Conservation (phyloP, 2,888 invertebrate species). For the Aleiodes leptofemur region DNA sequence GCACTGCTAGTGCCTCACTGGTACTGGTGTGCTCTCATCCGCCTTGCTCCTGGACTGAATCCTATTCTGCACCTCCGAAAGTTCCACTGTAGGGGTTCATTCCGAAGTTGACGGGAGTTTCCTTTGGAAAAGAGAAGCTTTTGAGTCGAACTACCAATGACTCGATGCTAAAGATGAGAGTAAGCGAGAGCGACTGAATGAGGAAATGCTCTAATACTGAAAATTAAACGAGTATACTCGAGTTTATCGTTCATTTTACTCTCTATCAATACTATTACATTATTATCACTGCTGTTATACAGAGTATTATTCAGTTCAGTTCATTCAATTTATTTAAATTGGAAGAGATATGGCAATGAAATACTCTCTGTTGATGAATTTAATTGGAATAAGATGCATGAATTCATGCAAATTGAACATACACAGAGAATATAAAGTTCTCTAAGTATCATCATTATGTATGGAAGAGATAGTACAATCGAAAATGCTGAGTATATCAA, state of each 20-base stretch:
- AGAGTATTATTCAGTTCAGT: background rate
- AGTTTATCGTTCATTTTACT: conserved; percentile 17
- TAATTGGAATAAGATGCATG: conserved; percentile 4
- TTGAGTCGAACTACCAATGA: conserved; percentile 10
- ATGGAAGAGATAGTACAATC: background rate
- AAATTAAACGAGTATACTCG: conserved; percentile 8
- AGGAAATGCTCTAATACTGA: background rate
- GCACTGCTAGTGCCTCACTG: conserved; percentile 27
- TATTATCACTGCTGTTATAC: background rate
- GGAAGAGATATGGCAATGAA: background rate
- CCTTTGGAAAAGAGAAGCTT: conserved; percentile 30
- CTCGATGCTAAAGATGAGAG: conserved; percentile 10
- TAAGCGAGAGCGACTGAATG: background rate
- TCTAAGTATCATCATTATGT: background rate
- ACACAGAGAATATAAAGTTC: conserved; percentile 3
- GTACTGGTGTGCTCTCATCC: conserved; percentile 8
- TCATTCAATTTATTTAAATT: conserved; percentile 11
- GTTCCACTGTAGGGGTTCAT: conserved; percentile 25
- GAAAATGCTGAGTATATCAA: conserved; percentile 10
- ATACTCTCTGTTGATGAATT: conserved; percentile 9
- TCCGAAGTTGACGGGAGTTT: conserved; percentile 29
- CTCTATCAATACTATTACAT: background rate
- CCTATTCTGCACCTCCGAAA: conserved; percentile 16
- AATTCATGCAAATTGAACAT: background rate
- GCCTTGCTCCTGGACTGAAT: conserved; percentile 21